These are phyloP conservation scores for Pyrochroa serraticornis DNA, from an alignment of 2,888 invertebrate species.

Conservation along the genomic window DNA sequence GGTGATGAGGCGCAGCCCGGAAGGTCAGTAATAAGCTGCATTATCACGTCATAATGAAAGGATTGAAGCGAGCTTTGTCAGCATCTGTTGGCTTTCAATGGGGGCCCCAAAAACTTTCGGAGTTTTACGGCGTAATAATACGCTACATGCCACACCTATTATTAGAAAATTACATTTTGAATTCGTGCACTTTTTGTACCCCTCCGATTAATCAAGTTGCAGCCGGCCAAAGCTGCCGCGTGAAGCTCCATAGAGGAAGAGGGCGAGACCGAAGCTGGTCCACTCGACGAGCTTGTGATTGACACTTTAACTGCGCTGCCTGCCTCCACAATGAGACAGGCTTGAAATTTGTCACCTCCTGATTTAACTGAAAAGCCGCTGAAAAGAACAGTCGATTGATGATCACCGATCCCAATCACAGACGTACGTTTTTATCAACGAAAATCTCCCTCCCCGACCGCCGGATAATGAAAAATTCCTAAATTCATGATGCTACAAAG, in stretches of 20 bases:
- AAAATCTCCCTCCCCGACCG: background rate
- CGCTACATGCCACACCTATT: conserved; percentile 30
- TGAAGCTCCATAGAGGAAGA: conserved; percentile 16
- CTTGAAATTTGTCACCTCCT: conserved; percentile 46
- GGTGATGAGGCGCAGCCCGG: background rate
- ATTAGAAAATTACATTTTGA: conserved; percentile 38
- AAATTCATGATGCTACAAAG: conserved; percentile 16
- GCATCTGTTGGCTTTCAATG: conserved; percentile 5
- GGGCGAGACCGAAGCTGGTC: conserved; percentile 23
- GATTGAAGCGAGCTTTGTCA: background rate
- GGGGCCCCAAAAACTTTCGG: conserved; percentile 14
- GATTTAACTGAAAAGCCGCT: conserved; percentile 37
- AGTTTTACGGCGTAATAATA: conserved; percentile 27
- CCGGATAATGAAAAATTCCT: conserved; percentile 19
- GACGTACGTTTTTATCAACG: conserved; percentile 12
- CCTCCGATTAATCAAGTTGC: conserved; percentile 40
- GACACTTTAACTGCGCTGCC: conserved; percentile 48
- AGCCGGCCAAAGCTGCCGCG: conserved; percentile 29
- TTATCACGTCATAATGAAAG: background rate
- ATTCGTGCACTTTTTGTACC: conserved; percentile 38
- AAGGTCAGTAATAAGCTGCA: background rate
- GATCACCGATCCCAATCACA: background rate
- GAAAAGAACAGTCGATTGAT: conserved; percentile 26
- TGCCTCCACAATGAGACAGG: conserved; percentile 40
- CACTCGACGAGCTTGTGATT: conserved; percentile 41